phyloP scores from a whole-genome alignment of 2,888 invertebrate species.

The Rambutsinella grinnellia region DNA sequence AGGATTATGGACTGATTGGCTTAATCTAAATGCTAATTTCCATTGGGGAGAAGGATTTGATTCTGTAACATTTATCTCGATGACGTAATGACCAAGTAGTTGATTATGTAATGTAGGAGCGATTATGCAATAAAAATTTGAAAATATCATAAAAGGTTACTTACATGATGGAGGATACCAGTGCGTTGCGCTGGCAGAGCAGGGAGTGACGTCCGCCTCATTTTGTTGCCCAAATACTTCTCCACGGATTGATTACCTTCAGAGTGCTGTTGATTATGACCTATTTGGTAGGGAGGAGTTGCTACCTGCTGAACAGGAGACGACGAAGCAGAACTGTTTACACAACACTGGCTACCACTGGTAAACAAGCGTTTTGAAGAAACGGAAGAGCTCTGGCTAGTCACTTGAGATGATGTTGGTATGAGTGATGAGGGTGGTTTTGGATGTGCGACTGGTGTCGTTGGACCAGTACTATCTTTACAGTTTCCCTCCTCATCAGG shows the following conservation, averaged over 20 bases:
- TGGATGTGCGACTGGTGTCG: background rate
- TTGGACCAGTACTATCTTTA: constrained; percentile 7
- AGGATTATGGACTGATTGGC: too few species aligned
- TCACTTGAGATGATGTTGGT: constrained; percentile 16
- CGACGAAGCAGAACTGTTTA: constrained; percentile 48
- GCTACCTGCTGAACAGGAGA: constrained; percentile 37
- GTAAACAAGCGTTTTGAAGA: constrained; percentile 46
- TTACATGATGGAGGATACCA: constrained; percentile 63
- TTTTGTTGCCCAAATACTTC: constrained; percentile 58
- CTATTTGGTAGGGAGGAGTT: constrained; percentile 46
- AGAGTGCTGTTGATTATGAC: constrained; percentile 7
- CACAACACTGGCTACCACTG: constrained; percentile 56
- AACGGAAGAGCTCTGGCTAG: background rate
- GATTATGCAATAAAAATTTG: too few species aligned
- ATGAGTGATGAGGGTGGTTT: constrained; percentile 9
- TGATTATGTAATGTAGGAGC: too few species aligned
- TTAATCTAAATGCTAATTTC: too few species aligned
- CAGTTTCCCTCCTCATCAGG: constrained; percentile 19
- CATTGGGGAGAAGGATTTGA: too few species aligned
- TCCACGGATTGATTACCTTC: constrained; percentile 36
- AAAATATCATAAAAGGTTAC: too few species aligned
- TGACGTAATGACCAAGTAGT: too few species aligned
- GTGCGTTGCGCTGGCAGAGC: constrained; percentile 61
- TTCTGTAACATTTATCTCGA: too few species aligned
- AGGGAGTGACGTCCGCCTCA: constrained; percentile 66